Evolutionary conservation across 1,140 invertebrate genomes (phyloP).

Genomic region (Drosophila rufa): DNA sequence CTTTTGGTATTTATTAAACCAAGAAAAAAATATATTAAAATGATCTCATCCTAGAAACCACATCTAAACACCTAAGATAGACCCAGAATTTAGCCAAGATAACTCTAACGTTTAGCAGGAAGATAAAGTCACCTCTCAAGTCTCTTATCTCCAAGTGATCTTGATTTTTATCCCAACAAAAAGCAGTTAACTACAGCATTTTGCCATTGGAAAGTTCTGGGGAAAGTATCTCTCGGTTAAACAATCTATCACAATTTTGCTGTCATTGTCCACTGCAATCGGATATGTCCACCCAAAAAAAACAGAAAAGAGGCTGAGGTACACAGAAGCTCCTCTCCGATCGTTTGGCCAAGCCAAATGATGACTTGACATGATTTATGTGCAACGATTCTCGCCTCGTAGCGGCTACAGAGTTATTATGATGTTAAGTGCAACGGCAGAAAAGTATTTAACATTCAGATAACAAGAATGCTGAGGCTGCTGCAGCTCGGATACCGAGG

Average conservation of each 20-base stretch:
- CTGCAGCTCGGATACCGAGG: conserved; percentile 24
- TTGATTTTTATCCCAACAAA: background rate
- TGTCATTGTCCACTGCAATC: conserved; percentile 33
- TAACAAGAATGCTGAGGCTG: conserved; percentile 66
- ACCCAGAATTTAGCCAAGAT: conserved; percentile 1
- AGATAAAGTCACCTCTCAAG: background rate
- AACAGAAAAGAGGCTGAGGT: background rate
- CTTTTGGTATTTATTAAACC: too few relatives aligned
- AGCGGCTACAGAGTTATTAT: conserved; percentile 67
- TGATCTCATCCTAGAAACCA: background rate
- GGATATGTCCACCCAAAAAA: conserved; percentile 37
- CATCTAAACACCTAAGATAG: background rate
- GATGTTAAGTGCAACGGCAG: conserved; percentile 71
- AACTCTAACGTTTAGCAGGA: conserved; percentile 2
- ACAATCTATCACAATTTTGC: conserved; percentile 38
- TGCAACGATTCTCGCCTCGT: conserved; percentile 37
- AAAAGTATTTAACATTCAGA: conserved; percentile 77
- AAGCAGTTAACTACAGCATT: background rate
- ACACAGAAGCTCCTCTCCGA: conserved; percentile 18
- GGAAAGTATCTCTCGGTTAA: conserved; percentile 8
- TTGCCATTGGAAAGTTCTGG: conserved; percentile 24
- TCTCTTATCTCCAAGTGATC: background rate
- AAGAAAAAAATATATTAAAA: background rate
- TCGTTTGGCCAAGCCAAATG: conserved; percentile 45
- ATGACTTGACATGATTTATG: conserved; percentile 69